A percentile compares a stretch with the other conserved stretches of the same genome.
These are phyloP conservation scores for Diadema setosum DNA, from an alignment of 35 echinoderm and acorn worm genomes.

Conservation along the genomic window DNA sequence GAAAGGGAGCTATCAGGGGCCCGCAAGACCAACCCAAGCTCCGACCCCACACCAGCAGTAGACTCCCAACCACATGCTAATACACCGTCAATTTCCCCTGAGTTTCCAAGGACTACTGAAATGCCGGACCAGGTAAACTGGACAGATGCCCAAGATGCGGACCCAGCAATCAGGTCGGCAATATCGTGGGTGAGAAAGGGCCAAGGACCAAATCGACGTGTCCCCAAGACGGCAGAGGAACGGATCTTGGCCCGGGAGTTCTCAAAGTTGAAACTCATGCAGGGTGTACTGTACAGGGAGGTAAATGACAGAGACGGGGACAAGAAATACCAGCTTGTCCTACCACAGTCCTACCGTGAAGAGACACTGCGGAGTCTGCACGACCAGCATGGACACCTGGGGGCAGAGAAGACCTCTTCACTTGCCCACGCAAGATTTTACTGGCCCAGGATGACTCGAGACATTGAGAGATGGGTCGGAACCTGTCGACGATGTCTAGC, in stretches of 20 bases:
- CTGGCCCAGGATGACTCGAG: slow-evolving; percentile 17
- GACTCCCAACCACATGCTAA: background rate
- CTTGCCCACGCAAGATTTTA: slow-evolving; percentile 7
- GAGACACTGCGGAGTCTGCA: background rate
- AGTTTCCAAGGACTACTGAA: background rate
- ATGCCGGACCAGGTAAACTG: background rate
- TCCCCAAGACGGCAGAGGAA: background rate
- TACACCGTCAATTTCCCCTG: background rate
- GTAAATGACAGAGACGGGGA: background rate
- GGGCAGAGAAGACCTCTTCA: slow-evolving; percentile 1
- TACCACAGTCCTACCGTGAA: background rate
- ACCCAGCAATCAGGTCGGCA: background rate
- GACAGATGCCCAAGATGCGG: background rate
- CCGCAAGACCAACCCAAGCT: background rate
- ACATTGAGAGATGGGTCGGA: background rate
- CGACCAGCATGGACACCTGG: slow-evolving; percentile 49
- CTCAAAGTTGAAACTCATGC: background rate
- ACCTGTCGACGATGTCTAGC: slow-evolving; percentile 22
- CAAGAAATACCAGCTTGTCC: background rate
- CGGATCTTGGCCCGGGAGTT: background rate
- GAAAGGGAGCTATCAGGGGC: background rate
- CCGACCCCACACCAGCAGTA: background rate
- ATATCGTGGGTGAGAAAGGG: background rate
- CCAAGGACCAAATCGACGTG: background rate
- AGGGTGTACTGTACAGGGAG: slow-evolving; percentile 20